phyloP scores from a whole-genome alignment of 1,140 invertebrate species.

The Hyposmocoma kahamanoa region DNA sequence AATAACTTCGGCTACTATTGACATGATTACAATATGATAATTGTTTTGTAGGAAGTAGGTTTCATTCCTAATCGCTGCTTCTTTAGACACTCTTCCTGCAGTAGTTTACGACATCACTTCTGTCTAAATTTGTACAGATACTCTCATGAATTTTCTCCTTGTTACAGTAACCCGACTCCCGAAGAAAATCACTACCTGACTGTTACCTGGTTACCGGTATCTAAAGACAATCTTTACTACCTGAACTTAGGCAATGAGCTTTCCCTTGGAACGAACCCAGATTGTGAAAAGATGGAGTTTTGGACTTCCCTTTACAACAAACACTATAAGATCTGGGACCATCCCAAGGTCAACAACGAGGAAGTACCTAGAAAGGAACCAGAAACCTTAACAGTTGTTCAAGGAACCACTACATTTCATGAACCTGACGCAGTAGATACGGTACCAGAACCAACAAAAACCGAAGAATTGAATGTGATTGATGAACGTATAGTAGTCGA shows the following conservation, averaged over 20 bases:
- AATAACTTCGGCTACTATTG: too few species aligned
- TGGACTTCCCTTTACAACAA: conserved; percentile 64
- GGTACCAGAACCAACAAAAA: not conserved
- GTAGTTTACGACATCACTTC: too few species aligned
- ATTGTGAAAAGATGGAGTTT: conserved; percentile 62
- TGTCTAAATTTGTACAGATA: too few species aligned
- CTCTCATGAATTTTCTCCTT: not conserved
- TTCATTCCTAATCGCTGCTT: too few species aligned
- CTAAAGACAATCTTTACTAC: conserved; percentile 53
- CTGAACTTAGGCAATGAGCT: conserved; percentile 58
- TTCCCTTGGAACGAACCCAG: conserved; percentile 42
- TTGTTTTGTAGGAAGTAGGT: too few species aligned
- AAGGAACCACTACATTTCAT: too few species aligned
- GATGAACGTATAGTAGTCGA: not conserved
- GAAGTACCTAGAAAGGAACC: conserved; percentile 8
- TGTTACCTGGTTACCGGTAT: conserved; percentile 62
- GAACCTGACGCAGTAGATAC: not conserved
- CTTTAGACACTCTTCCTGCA: too few species aligned
- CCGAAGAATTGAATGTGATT: conserved; percentile 4
- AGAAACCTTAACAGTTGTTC: not conserved
- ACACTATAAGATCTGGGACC: conserved; percentile 53
- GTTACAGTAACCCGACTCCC: conserved; percentile 70
- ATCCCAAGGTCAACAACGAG: conserved; percentile 25
- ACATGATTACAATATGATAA: too few species aligned
- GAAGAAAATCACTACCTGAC: conserved; percentile 53